Evolutionary conservation across 2,888 invertebrate genomes (phyloP).

Genomic region (Rhabditoides inermis): DNA sequence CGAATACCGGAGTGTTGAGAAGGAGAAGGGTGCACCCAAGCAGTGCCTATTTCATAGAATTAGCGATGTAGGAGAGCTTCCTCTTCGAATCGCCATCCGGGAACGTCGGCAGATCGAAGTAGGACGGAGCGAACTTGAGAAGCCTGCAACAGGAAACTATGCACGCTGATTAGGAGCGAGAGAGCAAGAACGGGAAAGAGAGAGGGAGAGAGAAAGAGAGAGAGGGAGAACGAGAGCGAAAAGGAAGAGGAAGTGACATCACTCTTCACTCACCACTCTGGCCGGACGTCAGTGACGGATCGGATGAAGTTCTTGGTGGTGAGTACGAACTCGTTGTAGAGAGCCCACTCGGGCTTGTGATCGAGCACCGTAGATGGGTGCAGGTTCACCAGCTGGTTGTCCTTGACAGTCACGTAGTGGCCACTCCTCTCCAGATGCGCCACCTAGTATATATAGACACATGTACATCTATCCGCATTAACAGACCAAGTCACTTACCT

Average conservation of each 20-base stretch:
- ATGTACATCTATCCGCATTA: neutral
- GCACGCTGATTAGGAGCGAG: neutral
- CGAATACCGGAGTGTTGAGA: no score
- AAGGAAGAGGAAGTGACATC: neutral
- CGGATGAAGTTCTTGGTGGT: slow-evolving; percentile 99
- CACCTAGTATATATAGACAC: slow-evolving; percentile 58
- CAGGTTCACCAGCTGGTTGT: slow-evolving; percentile 95
- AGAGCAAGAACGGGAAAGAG: neutral
- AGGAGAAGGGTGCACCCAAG: no score
- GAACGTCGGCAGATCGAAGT: slow-evolving; percentile 95
- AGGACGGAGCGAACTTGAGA: slow-evolving; percentile 86
- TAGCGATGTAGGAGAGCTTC: slow-evolving; percentile 72
- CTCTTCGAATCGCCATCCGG: slow-evolving; percentile 92
- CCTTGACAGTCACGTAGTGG: slow-evolving; percentile 95
- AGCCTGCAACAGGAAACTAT: slow-evolving; percentile 63
- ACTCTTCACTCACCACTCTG: slow-evolving; percentile 64
- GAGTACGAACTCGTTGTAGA: slow-evolving; percentile 98
- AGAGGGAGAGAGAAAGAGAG: slow-evolving; percentile 1
- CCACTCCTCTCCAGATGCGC: slow-evolving; percentile 95
- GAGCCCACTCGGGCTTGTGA: slow-evolving; percentile 99
- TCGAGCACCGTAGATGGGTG: slow-evolving; percentile 98
- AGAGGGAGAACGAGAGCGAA: neutral
- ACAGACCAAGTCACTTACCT: no score
- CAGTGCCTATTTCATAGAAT: slow-evolving; percentile 6
- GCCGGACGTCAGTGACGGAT: slow-evolving; percentile 95